Conservation (phyloP, 2,113 vertebrate genomes). For the Seriola quinqueradiata region DNA sequence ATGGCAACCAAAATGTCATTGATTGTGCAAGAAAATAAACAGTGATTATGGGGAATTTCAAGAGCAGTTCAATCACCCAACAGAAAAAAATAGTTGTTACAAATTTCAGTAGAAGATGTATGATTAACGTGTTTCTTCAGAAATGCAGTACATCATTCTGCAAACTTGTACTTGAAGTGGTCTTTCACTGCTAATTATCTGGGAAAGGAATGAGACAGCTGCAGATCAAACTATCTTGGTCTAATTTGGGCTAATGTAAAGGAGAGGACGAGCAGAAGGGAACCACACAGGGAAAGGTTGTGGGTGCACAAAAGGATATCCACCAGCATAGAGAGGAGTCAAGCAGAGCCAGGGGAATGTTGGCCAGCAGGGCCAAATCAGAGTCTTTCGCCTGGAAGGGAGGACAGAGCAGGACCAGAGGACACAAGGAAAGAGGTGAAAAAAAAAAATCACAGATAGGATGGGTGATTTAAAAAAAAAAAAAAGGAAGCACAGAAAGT, state of each 20-base stretch:
- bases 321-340: slow-evolving; percentile 94
- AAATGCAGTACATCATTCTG: not conserved
- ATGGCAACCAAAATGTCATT: slow-evolving; percentile 11
- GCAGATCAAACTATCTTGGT: slow-evolving; percentile 13
- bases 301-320: slow-evolving; percentile 89
- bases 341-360: slow-evolving; percentile 91
- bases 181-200: not conserved
- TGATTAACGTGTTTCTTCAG: slow-evolving; percentile 5
- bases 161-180: not conserved
- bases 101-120: not conserved
- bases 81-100: not conserved
- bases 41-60: not conserved
- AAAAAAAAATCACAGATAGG: slow-evolving; percentile 26
- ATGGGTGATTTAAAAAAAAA: slow-evolving; percentile 14
- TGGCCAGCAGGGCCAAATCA: slow-evolving; percentile 90
- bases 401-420: slow-evolving; percentile 50
- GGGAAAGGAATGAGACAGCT: not conserved
- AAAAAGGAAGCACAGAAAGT: slow-evolving; percentile 27
- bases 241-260: slow-evolving; percentile 9
- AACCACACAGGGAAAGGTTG: slow-evolving; percentile 56
- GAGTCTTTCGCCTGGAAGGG: slow-evolving; percentile 87
- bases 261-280: slow-evolving; percentile 48
- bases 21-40: slow-evolving; percentile 21
- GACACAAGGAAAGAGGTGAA: slow-evolving; percentile 40
- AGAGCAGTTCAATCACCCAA: slow-evolving; percentile 29